Conservation (phyloP, 2,113 vertebrate species). For the Atlantisia rogersi region DNA sequence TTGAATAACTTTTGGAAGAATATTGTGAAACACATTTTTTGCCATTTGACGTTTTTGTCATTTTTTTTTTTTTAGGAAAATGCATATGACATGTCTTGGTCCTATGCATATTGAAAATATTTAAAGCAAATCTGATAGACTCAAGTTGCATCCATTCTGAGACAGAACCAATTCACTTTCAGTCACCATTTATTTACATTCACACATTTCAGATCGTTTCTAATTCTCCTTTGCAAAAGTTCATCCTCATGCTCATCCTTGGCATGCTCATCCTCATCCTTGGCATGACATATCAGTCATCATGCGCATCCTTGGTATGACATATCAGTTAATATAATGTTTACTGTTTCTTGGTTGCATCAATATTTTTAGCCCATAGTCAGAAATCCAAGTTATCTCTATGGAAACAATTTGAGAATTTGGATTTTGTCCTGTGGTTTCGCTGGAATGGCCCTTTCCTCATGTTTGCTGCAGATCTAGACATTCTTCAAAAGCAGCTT, state of each 20-base stretch:
- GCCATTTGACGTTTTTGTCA: fast-evolving
- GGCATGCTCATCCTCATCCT: too few species aligned
- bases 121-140: neutral
- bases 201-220: neutral
- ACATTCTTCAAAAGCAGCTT: neutral
- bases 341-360: neutral
- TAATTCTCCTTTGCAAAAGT: neutral
- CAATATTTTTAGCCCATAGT: neutral
- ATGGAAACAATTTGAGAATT: neutral
- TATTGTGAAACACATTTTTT: neutral
- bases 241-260: too few species aligned
- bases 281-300: neutral
- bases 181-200: neutral
- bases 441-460: neutral
- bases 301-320: neutral
- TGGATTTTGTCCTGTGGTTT: neutral
- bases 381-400: neutral
- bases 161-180: neutral
- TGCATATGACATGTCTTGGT: neutral
- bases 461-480: neutral
- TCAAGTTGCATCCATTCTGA: neutral
- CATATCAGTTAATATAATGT: neutral
- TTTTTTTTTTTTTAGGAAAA: neutral
- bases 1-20: neutral
- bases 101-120: neutral